Evolutionary conservation across 2,888 invertebrate species (phyloP), one percentile per base, ranked within the genome.

Genomic region (Lasius platythorax): DNA sequence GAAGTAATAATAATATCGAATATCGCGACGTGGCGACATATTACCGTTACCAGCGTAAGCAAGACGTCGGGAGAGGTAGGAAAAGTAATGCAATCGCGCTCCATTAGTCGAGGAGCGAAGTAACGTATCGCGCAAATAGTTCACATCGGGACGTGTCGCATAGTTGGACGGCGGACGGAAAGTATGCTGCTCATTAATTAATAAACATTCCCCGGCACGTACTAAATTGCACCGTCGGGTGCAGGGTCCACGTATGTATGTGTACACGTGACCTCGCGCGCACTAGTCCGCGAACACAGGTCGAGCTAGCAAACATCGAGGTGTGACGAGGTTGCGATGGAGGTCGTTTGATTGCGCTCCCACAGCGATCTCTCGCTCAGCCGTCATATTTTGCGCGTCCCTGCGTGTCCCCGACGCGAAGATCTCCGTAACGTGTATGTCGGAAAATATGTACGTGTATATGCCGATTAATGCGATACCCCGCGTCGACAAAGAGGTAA

Each of bases 381-480:
- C 5, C 23, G 43, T 70, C 30, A 56, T 30, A 56, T 53, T 72
- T 78, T 15, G 18, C 37, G 18, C 30, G 64, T 30, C 9, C n/a
- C 18, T n/a, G 6, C 23, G 6, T 46, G 18, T 18, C 15, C 8
- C 4, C 3, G n/a, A 12, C n/a, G 83, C n/a, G 43, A n/a, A 56
- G 43, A 72, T 23, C 58, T 53, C n/a, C 23, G 12, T 33, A 12
- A n/a, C 18, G 46, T n/a, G 8, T 23, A 46, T 5, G 58, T 2
- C 50, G 18, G 46, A 50, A 30, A 40, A 23, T 63, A 40, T 56
- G 33, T 58, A 75, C 23, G 23, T 23, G 23, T 64, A 58, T 40
- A 30, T 63, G 70, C 37, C 28, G 74, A 87, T 84, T 90, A 83
- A 88, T 82, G 84, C 87, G 78, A 73, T 85, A 79, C 72, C 74